Conservation (phyloP, 1,140 invertebrate genomes). For the Apis florea region DNA sequence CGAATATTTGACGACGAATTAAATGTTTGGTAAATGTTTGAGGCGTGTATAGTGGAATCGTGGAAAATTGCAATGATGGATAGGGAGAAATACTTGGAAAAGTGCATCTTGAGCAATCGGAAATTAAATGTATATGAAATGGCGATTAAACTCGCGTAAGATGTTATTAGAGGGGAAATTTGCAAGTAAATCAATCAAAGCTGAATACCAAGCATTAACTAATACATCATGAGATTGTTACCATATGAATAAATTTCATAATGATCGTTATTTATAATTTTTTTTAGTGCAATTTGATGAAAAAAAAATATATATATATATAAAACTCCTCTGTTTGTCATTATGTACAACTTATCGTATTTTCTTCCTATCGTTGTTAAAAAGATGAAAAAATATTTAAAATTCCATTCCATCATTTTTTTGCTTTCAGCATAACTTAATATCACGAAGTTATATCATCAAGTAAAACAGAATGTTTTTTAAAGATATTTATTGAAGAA, state of each 20-base stretch:
- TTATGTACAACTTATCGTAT: too few relatives aligned
- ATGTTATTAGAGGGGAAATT: not conserved
- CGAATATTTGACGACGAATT: not conserved
- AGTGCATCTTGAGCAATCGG: not conserved
- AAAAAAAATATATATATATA: not conserved
- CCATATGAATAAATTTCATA: not conserved
- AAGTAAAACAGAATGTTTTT: too few relatives aligned
- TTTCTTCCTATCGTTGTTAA: not conserved
- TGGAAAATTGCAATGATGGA: not conserved
- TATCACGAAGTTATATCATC: not conserved
- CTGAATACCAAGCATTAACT: not conserved
- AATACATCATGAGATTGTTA: not conserved
- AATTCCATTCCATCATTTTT: conserved; percentile 1
- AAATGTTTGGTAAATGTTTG: too few relatives aligned
- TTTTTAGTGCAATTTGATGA: not conserved
- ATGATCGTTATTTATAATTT: too few relatives aligned
- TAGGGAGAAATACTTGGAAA: not conserved
- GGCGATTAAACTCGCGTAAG: not conserved
- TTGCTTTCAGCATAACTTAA: not conserved
- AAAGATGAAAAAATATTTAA: not conserved
- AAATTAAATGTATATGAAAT: not conserved
- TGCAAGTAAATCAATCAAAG: not conserved
- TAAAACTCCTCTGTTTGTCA: too few relatives aligned
- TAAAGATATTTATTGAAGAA: not conserved
- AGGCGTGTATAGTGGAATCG: too few relatives aligned